Evolutionary conservation across 2,797 vertebrate genomes (phyloP), one percentile per base, ranked within the genome.

Genomic region (Phoebastria nigripes): DNA sequence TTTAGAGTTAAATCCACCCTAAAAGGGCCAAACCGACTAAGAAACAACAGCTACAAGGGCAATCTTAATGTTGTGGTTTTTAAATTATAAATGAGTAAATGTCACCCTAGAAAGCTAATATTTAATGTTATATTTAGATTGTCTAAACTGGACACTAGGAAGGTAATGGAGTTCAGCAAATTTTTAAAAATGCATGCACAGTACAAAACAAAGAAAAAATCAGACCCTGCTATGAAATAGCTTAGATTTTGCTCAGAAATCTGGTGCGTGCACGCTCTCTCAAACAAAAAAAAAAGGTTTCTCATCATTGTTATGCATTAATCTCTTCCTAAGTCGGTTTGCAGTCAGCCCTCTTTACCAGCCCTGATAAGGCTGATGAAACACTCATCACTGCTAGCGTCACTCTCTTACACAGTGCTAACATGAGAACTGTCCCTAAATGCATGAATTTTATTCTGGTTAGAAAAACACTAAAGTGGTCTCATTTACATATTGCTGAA

Each of bases 331-430:
- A 31, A 31, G 22, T 16, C 55, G 17, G 6, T 78, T 24, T 71
- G 72, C 33, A 58, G 39, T 46, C 37, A 54, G 49, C 11, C 29
- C 8, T 51, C 54, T 65, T 52, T 25, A 14, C 5, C 1, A 37
- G 55, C 37, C 19, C 26, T 19, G 25, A 25, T 18, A 49, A 49
- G n/a, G n/a, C 6, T 51, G 49, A 37, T 66, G n/a, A 56, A 52
- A 46, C 5, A 24, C 39, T 44, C 0, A 0, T n/a, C 16, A 11
- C 56, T 44, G 11, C 17, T n/a, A 63, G 17, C 41, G 47, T 74
- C 15, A 1, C 37, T 58, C 46, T 51, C 62, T 22, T 24, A 7
- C 1, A 15, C 15, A 12, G 15, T 7, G 49, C 19, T 44, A 83
- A n/a, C 28, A 77, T 1, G 3, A 37, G 62, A 92, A 49, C 44